phyloP scores from a whole-genome alignment of 2,797 vertebrate genomes.

The Manis pentadactyla region DNA sequence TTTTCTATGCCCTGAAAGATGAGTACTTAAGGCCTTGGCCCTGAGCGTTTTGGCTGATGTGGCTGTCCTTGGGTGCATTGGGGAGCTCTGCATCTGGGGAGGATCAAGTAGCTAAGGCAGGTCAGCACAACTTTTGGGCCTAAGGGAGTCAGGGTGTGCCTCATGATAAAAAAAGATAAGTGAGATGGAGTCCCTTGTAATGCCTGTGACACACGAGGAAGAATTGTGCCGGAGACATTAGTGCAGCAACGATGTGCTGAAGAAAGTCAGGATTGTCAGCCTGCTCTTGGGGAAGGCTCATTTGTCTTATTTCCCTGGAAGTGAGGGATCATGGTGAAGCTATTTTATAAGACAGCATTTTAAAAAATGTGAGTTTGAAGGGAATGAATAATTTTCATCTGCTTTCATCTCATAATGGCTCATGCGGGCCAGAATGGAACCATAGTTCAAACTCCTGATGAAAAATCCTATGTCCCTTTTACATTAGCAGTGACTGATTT shows the following conservation, averaged over 20 bases:
- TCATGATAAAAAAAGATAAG: background rate
- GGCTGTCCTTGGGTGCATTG: background rate
- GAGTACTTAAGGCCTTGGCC: background rate
- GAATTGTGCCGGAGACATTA: background rate
- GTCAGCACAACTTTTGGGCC: background rate
- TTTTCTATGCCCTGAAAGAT: background rate
- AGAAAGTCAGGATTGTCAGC: background rate
- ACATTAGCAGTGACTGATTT: constrained; percentile 55
- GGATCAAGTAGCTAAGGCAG: background rate
- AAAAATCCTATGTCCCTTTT: constrained; percentile 29
- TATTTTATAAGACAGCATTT: constrained; percentile 43
- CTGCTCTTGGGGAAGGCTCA: background rate
- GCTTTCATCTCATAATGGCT: constrained; percentile 64
- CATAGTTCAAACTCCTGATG: background rate
- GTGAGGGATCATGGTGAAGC: background rate
- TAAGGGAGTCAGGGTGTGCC: background rate
- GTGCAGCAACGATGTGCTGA: too few species aligned
- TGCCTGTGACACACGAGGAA: background rate
- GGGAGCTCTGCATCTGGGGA: background rate
- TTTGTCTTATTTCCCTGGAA: constrained; percentile 13
- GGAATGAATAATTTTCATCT: constrained; percentile 63
- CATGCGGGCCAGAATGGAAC: background rate
- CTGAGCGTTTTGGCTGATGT: background rate
- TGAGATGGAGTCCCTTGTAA: background rate
- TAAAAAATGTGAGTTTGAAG: constrained; percentile 40